phyloP scores from a whole-genome alignment of 2,797 vertebrate species.

The Gadopsis marmoratus region DNA sequence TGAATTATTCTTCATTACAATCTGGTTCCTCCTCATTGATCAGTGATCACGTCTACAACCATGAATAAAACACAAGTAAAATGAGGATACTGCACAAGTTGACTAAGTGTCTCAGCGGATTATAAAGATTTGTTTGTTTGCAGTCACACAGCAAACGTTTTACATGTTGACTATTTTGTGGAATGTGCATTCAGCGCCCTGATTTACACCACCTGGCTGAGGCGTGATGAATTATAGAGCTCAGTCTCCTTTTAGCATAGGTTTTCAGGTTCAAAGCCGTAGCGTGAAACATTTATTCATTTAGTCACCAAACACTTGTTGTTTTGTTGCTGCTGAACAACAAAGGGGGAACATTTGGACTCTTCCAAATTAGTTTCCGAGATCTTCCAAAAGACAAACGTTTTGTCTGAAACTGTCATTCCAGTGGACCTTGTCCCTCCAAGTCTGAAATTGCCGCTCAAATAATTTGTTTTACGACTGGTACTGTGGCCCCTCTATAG shows the following conservation, averaged over 20 bases:
- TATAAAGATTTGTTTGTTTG: constrained; percentile 38
- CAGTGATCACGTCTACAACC: constrained; percentile 36
- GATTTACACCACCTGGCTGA: constrained; percentile 9
- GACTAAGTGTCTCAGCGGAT: constrained; percentile 24
- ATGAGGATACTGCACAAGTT: constrained; percentile 33
- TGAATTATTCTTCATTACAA: constrained; percentile 57
- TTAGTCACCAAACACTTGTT: constrained; percentile 24
- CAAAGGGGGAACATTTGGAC: constrained; percentile 45
- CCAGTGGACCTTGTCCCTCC: constrained; percentile 68
- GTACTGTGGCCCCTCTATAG: constrained; percentile 69
- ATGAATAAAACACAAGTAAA: constrained; percentile 48
- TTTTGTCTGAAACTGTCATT: constrained; percentile 76
- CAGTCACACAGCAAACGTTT: constrained; percentile 29
- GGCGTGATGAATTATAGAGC: background rate
- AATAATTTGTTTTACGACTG: constrained; percentile 54
- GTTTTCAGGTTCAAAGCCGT: constrained; percentile 22
- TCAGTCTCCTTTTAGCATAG: constrained; percentile 6
- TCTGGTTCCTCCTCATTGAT: constrained; percentile 55
- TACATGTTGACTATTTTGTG: constrained; percentile 11
- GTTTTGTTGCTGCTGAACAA: constrained; percentile 15
- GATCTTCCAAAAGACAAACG: constrained; percentile 77
- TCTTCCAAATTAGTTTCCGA: constrained; percentile 65
- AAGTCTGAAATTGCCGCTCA: constrained; percentile 63
- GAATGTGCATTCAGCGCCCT: constrained; percentile 23
- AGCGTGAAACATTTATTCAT: constrained; percentile 8